Evolutionary conservation across 2,113 vertebrate species (phyloP), one percentile per base, ranked within the genome.

Genomic region (Amphilophus citrinellus): DNA sequence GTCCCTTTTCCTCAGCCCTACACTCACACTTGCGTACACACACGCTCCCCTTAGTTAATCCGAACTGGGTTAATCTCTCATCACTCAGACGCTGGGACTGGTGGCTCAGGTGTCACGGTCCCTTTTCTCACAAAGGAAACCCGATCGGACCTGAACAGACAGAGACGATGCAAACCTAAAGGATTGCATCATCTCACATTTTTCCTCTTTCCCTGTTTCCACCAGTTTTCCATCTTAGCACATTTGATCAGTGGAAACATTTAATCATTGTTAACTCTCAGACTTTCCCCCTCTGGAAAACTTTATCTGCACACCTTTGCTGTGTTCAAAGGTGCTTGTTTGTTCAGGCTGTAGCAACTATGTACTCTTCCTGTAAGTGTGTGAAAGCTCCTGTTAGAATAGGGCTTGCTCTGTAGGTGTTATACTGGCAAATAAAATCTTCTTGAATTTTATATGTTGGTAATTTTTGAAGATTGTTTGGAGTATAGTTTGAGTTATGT

Each of bases 61-160:
- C 56, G 6, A 91, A 88, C 80, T 76, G 88, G 79, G 81, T 88
- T 88, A 90, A 90, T 86, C 91, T 77, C 27, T 85, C 88, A 85
- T 84, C 83, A 24, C 75, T 83, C 88, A 53, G 73, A 20, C 78
- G 50, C 50, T 9, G 37, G 73, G 65, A 61, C 8, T 9, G 4
- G 22, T 17, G 80, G 82, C 77, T 92, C 92, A 83, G 88, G 86
- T 92, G 89, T 92, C 88, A 1, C 39, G 5, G 84, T 39, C 7
- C 50, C 17, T 35, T 6, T 61, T 63, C 53, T 42, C 66, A 87
- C 86, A 92, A 79, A 86, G 63, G 90, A 91, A 91, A 93, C 77
- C 22, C 2, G 83, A 94, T 90, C 85, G 7, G 44, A 84, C 63
- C 63, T 32, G 17, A 17, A 30, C 47, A 39, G n/a, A 87, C 44